Evolutionary conservation across 2,113 vertebrate species (phyloP), one percentile per base, ranked within the genome.

Genomic region (Onychostruthus taczanowskii): DNA sequence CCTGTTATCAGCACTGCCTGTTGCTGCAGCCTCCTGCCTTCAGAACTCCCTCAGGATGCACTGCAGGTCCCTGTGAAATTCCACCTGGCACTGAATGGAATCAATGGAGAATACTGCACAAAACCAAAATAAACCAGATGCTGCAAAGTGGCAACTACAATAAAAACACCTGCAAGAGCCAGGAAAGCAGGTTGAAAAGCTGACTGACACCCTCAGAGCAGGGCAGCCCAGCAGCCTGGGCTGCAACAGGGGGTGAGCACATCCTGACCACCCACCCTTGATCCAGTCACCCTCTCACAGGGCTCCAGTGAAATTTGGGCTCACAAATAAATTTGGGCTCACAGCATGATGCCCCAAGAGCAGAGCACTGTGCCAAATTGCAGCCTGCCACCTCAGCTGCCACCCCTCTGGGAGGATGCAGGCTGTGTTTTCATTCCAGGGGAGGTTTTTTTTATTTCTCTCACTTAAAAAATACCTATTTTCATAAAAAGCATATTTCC

Each of bases 401-500:
- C 58, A 24, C 37, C 62, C 31, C 37, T 84, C 86, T 3, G 3
- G 62, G 66, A 90, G 39, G 28, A 79, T 9, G 12, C 50, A 75
- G 46, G 37, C 61, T 85, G 37, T 53, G 55, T 55, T 80, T 94
- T 70, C 73, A 56, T 80, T 53, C 46, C 55, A 68, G 35, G 35
- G 17, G 35, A 83, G 39, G 10, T 1, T 37, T 88, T 37, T 61
- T 58, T 53, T 41, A 74, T 56, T 84, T 76, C 27, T 70, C 67
- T 81, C 47, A 16, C 43, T 84, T 75, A 6, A 76, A 82, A 84
- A 75, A 35, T 8, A 37, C 33, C 27, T 52, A 0, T 90, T 91
- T 95, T 84, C 66, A 91, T 94, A 59, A 82, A 89, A 17, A 85
- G 39, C 78, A 61, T 64, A 72, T 55, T 76, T 62, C 30, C 61